Evolutionary conservation across 2,797 vertebrate species (phyloP), one percentile per base, ranked within the genome.

Genomic region (Molothrus aeneus): DNA sequence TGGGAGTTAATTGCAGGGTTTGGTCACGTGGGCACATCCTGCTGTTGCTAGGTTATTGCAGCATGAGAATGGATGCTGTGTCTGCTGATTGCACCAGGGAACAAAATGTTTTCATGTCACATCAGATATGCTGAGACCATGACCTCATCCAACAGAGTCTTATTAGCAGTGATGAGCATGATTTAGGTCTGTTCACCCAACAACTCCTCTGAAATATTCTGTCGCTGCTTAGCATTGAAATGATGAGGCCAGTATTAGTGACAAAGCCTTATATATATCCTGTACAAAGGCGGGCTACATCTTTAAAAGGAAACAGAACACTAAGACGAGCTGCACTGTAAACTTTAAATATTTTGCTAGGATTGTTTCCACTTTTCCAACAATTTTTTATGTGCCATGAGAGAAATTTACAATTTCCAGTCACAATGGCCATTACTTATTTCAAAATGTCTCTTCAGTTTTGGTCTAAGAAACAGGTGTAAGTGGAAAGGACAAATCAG

Each of bases 351-450:
- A 32, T 11, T 9, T 51, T 90, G 15, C 45, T 56, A 34, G 2
- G 8, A 66, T 34, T 60, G 9, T 68, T 12, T 66, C 6, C 7
- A 3, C 38, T 91, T 85, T 86, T 21, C 40, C n/a, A 72, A 32
- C 5, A 2, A 9, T 34, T 57, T 77, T 12, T 50, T 22, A 9
- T 18, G 6, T 12, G 3, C 9, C 4, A 1, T 7, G 2, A 3
- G 25, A 42, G n/a, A 64, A 71, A 64, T 16, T 4, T 38, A 12
- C 1, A 2, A 13, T 36, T 26, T 88, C 13, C 8, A 6, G 32
- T 57, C 13, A 8, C 26, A 78, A 48, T 6, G 42, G 14, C 19
- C 9, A 51, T 66, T 86, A 36, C 5, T 24, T 54, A 15, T 43
- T 70, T 69, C 26, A 6, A 59, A 84, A 21, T 22, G 4, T 54